Percentiles rank a stretch among this genome's conserved stretches.
These are phyloP conservation scores for Drosophila funebris DNA, from an alignment of 1,140 invertebrate genomes.

Conservation along the genomic window DNA sequence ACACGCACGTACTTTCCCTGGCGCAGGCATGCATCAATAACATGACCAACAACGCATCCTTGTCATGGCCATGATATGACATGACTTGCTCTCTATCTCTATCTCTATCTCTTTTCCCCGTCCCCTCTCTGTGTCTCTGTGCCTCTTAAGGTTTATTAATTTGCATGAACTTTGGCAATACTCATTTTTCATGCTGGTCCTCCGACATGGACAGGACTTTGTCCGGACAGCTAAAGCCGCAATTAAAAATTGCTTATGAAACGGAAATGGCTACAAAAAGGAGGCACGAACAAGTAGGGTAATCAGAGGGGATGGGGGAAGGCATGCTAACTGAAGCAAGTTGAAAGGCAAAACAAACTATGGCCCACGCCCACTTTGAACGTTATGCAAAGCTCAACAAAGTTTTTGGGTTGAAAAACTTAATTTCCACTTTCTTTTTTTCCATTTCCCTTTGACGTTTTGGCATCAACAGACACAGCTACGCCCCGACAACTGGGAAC, in stretches of 20 bases:
- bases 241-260: constrained; percentile 81
- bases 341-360: constrained; percentile 31
- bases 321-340: constrained; percentile 1
- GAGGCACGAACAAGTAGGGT: neutral
- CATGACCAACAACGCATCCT: constrained; percentile 42
- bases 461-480: constrained; percentile 4
- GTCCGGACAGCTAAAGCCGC: constrained; percentile 60
- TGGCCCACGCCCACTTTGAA: constrained; percentile 28
- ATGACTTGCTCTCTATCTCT: neutral
- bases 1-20: constrained; percentile 28
- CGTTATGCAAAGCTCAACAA: constrained; percentile 56
- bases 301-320: neutral
- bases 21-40: constrained; percentile 65
- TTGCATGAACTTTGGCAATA: constrained; percentile 71
- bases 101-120: neutral
- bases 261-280: constrained; percentile 65
- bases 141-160: constrained; percentile 69
- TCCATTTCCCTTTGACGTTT: constrained; percentile 53
- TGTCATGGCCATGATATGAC: constrained; percentile 31
- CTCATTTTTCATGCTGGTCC: constrained; percentile 72
- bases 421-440: constrained; percentile 61
- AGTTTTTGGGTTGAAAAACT: constrained; percentile 63
- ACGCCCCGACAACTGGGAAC: neutral
- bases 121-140: neutral
- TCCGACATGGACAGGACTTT: constrained; percentile 10